A percentile compares a stretch with the other conserved stretches of the same genome.
Evolutionary conservation across 2,888 invertebrate genomes (phyloP).

Genomic region (Hymenopus coronatus): DNA sequence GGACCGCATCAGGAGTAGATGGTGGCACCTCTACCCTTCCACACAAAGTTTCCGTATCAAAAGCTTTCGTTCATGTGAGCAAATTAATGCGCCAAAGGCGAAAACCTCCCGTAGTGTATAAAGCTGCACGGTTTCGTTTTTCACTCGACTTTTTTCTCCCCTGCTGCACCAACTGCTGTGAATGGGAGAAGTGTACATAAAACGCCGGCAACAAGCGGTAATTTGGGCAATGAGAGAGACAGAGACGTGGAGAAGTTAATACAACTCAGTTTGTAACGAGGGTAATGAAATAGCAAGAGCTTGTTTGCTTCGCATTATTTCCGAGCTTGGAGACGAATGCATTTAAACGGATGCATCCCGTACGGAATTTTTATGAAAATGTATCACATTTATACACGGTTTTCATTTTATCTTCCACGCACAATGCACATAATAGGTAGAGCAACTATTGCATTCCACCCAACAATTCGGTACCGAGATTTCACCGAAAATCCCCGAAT

Average conservation of each 20-base stretch:
- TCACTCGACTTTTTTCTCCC: background rate
- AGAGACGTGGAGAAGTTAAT: background rate
- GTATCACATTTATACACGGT: background rate
- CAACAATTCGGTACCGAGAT: no score
- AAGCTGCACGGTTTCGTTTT: background rate
- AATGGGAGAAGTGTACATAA: background rate
- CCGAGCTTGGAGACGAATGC: background rate
- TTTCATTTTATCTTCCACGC: no score
- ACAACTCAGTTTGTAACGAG: background rate
- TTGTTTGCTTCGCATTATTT: background rate
- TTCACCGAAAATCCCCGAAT: no score
- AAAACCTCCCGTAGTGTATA: background rate
- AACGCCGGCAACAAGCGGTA: background rate
- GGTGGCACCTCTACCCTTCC: background rate
- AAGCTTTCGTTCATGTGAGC: constrained; percentile 17
- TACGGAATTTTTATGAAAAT: background rate
- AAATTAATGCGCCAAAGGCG: constrained; percentile 24
- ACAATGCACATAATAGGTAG: no score
- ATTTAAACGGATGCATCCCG: background rate
- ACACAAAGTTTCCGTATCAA: constrained; percentile 13
- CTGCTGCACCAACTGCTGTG: background rate
- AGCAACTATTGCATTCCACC: no score
- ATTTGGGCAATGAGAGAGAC: background rate
- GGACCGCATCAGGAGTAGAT: background rate
- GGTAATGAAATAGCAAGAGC: background rate